These are phyloP conservation scores for Corythoichthys haematopterus DNA, from an alignment of 2,113 vertebrate genomes.

Conservation along the genomic window DNA sequence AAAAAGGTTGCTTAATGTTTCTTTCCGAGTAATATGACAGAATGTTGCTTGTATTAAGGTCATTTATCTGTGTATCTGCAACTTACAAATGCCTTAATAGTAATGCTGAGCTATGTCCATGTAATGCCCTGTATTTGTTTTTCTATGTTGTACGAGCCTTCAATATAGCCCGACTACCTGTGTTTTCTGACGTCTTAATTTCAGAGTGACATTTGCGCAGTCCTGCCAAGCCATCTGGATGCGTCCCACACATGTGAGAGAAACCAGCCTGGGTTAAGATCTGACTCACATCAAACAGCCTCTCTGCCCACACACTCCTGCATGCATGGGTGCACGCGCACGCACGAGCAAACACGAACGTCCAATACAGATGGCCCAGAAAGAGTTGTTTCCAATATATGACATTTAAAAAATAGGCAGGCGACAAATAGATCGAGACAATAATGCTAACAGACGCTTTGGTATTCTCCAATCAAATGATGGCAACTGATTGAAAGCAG, in stretches of 20 bases:
- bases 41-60: no score
- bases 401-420: slow-evolving; percentile 70
- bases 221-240: slow-evolving; percentile 77
- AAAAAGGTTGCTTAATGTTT: no score
- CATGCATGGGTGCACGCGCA: slow-evolving; percentile 40
- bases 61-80: background rate
- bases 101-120: background rate
- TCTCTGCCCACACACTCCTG: slow-evolving; percentile 69
- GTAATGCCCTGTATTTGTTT: background rate
- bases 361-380: slow-evolving; percentile 60
- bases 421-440: slow-evolving; percentile 38
- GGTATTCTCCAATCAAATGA: slow-evolving; percentile 36
- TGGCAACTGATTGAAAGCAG: slow-evolving; percentile 11
- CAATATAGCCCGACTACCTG: slow-evolving; percentile 53
- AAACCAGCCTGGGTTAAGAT: slow-evolving; percentile 73
- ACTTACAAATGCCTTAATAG: background rate
- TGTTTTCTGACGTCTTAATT: slow-evolving; percentile 64
- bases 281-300: slow-evolving; percentile 78
- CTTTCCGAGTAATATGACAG: no score
- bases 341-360: slow-evolving; percentile 44
- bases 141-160: background rate
- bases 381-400: slow-evolving; percentile 68
- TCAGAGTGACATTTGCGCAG: slow-evolving; percentile 78
- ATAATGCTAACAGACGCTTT: slow-evolving; percentile 24
- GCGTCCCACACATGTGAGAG: slow-evolving; percentile 78